phyloP scores from a whole-genome alignment of 1,140 invertebrate species.

The Proales similis region DNA sequence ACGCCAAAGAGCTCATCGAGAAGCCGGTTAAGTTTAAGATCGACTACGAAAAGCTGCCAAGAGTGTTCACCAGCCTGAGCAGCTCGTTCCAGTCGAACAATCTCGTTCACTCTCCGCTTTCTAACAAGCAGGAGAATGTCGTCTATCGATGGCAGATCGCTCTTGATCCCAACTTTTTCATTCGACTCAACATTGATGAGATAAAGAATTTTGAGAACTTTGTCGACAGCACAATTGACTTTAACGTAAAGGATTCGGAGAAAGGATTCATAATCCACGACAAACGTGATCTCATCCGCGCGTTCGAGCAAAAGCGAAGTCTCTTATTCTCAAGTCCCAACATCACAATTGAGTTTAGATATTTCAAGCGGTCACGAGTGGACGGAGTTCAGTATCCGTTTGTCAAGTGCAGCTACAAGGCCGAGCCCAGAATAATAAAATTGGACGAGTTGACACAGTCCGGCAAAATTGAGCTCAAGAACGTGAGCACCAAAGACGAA shows the following conservation, averaged over 20 bases:
- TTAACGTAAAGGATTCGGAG: no score
- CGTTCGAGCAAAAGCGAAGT: no score
- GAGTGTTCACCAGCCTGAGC: background rate
- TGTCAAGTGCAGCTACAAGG: conserved; percentile 10
- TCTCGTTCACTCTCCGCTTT: conserved; percentile 17
- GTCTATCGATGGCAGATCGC: conserved; percentile 14
- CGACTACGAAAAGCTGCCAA: background rate
- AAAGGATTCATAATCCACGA: no score
- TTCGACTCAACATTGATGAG: conserved; percentile 5
- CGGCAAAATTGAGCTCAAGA: background rate
- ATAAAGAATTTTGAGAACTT: conserved; percentile 30
- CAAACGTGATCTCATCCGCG: no score
- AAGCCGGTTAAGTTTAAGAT: conserved; percentile 9
- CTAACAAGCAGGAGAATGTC: conserved; percentile 2
- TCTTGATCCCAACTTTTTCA: conserved; percentile 1
- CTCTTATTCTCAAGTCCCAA: no score
- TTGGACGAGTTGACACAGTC: background rate
- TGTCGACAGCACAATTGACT: no score
- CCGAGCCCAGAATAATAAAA: conserved; percentile 3
- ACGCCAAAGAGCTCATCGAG: conserved; percentile 1
- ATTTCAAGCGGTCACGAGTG: no score
- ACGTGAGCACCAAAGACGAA: conserved; percentile 2
- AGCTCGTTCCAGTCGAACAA: conserved; percentile 20
- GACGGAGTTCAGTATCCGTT: conserved; percentile 34
- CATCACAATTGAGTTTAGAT: no score